A percentile compares a stretch with the other conserved stretches of the same genome.
Conservation (phyloP, 2,888 invertebrate genomes). For the Beris morrisii region DNA sequence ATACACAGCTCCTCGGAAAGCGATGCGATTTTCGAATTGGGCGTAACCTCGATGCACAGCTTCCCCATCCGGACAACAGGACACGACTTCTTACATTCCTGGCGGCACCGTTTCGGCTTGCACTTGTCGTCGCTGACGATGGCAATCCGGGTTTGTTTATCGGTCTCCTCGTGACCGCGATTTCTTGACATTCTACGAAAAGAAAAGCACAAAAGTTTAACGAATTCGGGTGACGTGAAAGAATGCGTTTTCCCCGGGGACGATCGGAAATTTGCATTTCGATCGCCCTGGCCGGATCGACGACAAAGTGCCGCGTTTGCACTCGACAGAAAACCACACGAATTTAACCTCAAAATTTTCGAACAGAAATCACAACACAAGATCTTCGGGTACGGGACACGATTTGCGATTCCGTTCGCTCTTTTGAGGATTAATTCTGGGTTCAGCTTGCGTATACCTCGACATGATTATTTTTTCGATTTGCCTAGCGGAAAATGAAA, state of each 20-base stretch:
- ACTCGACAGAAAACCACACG: no score
- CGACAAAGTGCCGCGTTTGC: no score
- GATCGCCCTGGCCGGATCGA: no score
- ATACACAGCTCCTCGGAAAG: constrained; percentile 99
- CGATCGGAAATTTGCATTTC: no score
- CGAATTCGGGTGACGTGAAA: neutral
- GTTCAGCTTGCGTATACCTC: no score
- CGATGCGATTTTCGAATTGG: constrained; percentile 93
- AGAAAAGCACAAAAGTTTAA: neutral
- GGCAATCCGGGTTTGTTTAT: constrained; percentile 95
- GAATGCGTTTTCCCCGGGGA: no score
- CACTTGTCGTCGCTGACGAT: constrained; percentile 98
- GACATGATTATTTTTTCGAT: neutral
- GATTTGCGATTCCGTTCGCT: no score
- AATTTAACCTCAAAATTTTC: no score
- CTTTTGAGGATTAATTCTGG: no score
- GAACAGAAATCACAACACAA: no score
- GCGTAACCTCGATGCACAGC: constrained; percentile 95
- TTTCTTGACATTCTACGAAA: constrained; percentile 65
- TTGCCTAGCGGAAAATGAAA: constrained; percentile 10
- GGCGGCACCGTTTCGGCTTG: constrained; percentile 98
- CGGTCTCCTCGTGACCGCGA: constrained; percentile 80
- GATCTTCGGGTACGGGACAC: no score
- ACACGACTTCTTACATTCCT: constrained; percentile 98
- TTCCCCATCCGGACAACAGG: constrained; percentile 99